These are phyloP conservation scores for Microplitis demolitor DNA, from an alignment of 1,140 invertebrate species.

Conservation along the genomic window DNA sequence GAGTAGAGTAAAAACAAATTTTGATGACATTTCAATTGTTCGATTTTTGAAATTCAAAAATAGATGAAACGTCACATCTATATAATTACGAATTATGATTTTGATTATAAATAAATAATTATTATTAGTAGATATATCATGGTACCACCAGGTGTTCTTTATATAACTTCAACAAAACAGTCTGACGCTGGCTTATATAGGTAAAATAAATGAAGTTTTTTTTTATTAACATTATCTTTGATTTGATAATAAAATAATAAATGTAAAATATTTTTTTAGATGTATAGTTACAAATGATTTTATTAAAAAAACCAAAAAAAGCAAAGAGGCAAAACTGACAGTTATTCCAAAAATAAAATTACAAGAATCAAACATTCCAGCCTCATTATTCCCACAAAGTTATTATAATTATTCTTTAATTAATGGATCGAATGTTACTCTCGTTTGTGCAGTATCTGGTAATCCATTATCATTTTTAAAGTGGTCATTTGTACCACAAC, in stretches of 20 bases:
- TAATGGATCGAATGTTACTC: constrained; percentile 52
- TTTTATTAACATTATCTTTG: constrained; percentile 11
- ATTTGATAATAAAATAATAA: constrained; percentile 9
- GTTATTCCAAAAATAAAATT: constrained; percentile 48
- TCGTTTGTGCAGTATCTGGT: constrained; percentile 67
- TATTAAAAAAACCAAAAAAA: constrained; percentile 61
- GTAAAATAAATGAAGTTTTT: constrained; percentile 43
- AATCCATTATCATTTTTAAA: constrained; percentile 60
- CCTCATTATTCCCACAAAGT: constrained; percentile 49
- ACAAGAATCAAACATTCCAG: constrained; percentile 31
- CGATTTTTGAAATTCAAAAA: too few species aligned
- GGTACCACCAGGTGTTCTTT: constrained; percentile 65
- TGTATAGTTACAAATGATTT: constrained; percentile 59
- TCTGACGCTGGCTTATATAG: constrained; percentile 67
- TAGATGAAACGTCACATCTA: too few species aligned
- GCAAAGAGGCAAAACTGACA: constrained; percentile 58
- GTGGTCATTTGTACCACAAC: constrained; percentile 63
- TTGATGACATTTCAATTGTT: too few species aligned
- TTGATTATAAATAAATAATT: constrained; percentile 6
- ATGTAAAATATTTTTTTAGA: constrained; percentile 41
- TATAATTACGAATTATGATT: constrained; percentile 8
- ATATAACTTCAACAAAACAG: constrained; percentile 63
- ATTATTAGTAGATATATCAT: constrained; percentile 55
- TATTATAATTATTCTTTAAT: constrained; percentile 49
- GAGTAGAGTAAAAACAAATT: too few species aligned